phyloP scores from a whole-genome alignment of 2,797 vertebrate species.

The Notamacropus eugenii region DNA sequence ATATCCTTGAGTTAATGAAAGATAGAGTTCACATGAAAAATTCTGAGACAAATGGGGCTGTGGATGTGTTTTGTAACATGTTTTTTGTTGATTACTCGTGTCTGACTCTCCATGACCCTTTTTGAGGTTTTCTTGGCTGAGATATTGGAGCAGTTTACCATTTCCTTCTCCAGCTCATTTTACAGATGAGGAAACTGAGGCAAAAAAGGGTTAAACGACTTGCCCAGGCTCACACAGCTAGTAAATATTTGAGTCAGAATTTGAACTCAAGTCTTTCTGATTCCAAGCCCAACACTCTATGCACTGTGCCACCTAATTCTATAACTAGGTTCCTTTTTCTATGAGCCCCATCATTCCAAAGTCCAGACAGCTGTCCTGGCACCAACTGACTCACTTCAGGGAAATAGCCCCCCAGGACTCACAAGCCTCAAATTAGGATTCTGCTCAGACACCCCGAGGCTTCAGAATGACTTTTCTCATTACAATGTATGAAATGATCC shows the following conservation, averaged over 20 bases:
- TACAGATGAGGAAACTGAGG: neutral
- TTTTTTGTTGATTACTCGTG: neutral
- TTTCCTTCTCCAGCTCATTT: neutral
- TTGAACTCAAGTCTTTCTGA: neutral
- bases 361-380: neutral
- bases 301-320: neutral
- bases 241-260: neutral
- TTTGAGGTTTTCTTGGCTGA: neutral
- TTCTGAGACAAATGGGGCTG: neutral
- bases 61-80: neutral
- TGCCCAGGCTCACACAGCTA: neutral
- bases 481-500: conserved; percentile 69
- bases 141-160: neutral
- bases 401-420: conserved; percentile 3
- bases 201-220: neutral
- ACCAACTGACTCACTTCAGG: neutral
- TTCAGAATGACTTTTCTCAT: conserved; percentile 71
- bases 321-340: neutral
- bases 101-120: neutral
- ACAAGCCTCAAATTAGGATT: conserved; percentile 61
- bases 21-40: neutral
- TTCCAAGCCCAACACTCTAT: neutral
- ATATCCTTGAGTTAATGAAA: neutral
- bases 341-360: neutral
- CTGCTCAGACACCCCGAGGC: neutral